A percentile compares a stretch with the other conserved stretches of the same genome.
Conservation (phyloP, 1,140 invertebrate species). For the Monochamus saltuarius region DNA sequence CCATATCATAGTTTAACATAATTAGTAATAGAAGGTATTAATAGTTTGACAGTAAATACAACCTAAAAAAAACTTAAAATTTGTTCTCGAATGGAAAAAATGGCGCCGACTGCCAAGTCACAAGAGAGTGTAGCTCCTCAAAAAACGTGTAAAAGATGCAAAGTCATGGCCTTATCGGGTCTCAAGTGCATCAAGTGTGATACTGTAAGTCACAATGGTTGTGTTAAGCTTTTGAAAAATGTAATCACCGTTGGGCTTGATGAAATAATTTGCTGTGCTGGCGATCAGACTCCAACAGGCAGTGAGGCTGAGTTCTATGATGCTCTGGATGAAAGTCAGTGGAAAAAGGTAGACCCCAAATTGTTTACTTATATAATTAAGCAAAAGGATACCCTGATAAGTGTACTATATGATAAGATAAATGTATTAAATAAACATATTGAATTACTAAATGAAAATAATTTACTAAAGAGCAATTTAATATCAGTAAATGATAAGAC, state of each 20-base stretch:
- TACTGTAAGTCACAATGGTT: neutral
- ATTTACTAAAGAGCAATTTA: slow-evolving; percentile 1
- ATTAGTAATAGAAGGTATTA: no score
- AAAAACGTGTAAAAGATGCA: slow-evolving; percentile 4
- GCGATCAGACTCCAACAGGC: neutral
- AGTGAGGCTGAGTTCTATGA: slow-evolving; percentile 2
- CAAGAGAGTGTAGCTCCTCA: neutral
- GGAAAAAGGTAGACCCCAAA: slow-evolving; percentile 2
- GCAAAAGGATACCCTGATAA: slow-evolving; percentile 8
- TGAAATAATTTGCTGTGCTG: slow-evolving; percentile 14
- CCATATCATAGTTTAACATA: no score
- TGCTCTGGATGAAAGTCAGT: slow-evolving; percentile 6
- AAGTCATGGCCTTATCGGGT: slow-evolving; percentile 1
- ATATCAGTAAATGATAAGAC: neutral
- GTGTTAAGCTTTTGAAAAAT: slow-evolving; percentile 8
- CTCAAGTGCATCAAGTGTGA: slow-evolving; percentile 8
- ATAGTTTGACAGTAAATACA: no score
- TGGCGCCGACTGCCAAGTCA: no score
- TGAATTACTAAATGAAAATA: slow-evolving; percentile 3
- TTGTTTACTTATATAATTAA: slow-evolving; percentile 11
- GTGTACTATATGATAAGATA: slow-evolving; percentile 8
- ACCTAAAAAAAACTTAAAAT: no score
- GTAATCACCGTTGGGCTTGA: slow-evolving; percentile 1
- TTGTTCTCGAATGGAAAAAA: no score
- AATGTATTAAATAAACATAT: slow-evolving; percentile 12